A percentile compares a stretch with the other conserved stretches of the same genome.
These are phyloP conservation scores for Crocodylus rhombifer DNA, from an alignment of 2,797 vertebrate genomes.

Conservation along the genomic window DNA sequence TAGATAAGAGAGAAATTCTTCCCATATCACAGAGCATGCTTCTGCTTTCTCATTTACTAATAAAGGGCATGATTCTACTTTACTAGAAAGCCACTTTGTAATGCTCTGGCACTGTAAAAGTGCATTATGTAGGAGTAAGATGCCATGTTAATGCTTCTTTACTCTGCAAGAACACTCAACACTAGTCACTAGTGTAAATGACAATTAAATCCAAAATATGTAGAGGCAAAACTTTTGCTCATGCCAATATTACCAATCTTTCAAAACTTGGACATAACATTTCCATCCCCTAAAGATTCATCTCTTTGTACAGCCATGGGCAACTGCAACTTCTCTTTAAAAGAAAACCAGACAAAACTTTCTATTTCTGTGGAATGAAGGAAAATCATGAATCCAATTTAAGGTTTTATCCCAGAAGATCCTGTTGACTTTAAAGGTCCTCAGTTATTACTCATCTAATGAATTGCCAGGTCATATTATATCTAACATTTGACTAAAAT, in stretches of 20 bases:
- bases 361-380: background rate
- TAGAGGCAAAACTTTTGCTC: background rate
- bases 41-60: slow-evolving; percentile 2
- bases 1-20: slow-evolving; percentile 27
- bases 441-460: background rate
- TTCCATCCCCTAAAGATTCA: accelerated
- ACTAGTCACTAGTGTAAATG: background rate
- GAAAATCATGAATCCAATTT: background rate
- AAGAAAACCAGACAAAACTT: slow-evolving; percentile 12
- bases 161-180: background rate
- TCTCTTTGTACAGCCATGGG: slow-evolving; percentile 3
- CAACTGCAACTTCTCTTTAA: background rate
- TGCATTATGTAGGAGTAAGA: background rate
- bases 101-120: background rate
- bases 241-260: slow-evolving; percentile 18
- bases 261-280: slow-evolving; percentile 27
- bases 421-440: background rate
- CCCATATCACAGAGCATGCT: background rate
- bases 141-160: background rate
- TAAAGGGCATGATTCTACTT: background rate
- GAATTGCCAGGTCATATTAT: background rate
- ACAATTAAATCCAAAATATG: background rate
- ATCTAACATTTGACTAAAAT: slow-evolving; percentile 6
- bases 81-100: background rate
- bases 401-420: background rate